A percentile compares a stretch with the other conserved stretches of the same genome.
Conservation (phyloP, 2,888 invertebrate species). For the Epirrhoe tristata region DNA sequence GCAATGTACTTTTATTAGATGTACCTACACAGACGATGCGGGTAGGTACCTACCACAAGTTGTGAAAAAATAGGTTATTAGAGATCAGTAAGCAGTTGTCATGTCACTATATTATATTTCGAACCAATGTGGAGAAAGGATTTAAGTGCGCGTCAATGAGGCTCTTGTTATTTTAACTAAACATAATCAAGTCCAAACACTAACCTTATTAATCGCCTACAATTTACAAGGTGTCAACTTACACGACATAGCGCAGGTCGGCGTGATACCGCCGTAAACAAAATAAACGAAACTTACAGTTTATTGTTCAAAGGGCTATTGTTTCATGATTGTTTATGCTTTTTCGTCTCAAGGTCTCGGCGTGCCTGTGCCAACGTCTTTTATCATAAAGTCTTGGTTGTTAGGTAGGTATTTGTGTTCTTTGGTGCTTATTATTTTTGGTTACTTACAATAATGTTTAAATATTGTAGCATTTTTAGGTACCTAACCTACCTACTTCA, state of each 20-base stretch:
- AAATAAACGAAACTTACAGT: constrained; percentile 13
- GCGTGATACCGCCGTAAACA: constrained; percentile 12
- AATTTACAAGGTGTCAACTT: constrained; percentile 18
- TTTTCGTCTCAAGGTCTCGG: constrained; percentile 25
- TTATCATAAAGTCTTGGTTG: not conserved
- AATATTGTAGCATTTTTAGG: not conserved
- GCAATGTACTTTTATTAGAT: too few species aligned
- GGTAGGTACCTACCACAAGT: too few species aligned
- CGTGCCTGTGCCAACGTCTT: not conserved
- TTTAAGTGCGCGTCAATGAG: too few species aligned
- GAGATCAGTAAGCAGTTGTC: too few species aligned
- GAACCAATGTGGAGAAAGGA: too few species aligned
- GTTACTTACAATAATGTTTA: not conserved
- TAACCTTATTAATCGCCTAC: constrained; percentile 13
- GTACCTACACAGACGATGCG: too few species aligned
- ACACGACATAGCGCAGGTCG: constrained; percentile 16
- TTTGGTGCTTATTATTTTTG: not conserved
- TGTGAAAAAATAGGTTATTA: too few species aligned
- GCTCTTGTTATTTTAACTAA: too few species aligned
- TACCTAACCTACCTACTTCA: not conserved
- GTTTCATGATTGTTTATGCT: constrained; percentile 23
- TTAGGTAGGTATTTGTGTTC: not conserved
- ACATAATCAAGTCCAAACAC: too few species aligned
- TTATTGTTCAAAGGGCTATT: constrained; percentile 23
- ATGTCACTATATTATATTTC: too few species aligned